Conservation (phyloP, 1,140 invertebrate genomes). For the Heliconius nattereri region DNA sequence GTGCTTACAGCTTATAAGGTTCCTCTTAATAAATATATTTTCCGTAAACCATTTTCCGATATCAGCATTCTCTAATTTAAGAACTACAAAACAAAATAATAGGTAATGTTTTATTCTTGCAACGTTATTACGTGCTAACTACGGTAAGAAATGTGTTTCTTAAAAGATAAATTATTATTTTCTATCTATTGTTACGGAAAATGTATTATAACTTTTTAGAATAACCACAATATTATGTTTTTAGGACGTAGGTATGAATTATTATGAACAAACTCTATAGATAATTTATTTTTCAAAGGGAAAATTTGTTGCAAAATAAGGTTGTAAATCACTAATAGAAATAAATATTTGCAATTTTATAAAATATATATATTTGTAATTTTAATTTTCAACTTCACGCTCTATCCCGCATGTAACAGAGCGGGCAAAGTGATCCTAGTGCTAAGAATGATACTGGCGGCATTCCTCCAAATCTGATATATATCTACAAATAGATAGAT, state of each 20-base stretch:
- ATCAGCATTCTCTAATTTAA: background rate
- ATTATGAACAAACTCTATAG: background rate
- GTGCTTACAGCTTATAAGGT: background rate
- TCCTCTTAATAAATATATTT: background rate
- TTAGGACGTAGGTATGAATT: background rate
- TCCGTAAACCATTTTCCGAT: conserved; percentile 1
- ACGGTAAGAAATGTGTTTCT: background rate
- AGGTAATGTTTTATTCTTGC: background rate
- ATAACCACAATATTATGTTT: background rate
- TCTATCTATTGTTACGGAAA: background rate
- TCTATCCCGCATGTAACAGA: too few species aligned
- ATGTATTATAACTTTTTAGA: background rate
- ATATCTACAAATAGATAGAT: too few species aligned
- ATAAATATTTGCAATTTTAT: too few species aligned
- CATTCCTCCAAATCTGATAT: too few species aligned
- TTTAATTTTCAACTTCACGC: too few species aligned
- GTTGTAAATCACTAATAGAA: too few species aligned
- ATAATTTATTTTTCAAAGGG: too few species aligned
- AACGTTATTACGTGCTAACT: background rate
- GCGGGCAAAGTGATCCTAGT: too few species aligned
- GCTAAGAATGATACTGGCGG: too few species aligned
- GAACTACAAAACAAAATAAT: background rate
- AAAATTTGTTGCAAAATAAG: too few species aligned
- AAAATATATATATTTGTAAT: too few species aligned
- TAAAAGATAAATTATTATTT: background rate